Conservation (phyloP, 2,113 vertebrate genomes). For the Cariama cristata region DNA sequence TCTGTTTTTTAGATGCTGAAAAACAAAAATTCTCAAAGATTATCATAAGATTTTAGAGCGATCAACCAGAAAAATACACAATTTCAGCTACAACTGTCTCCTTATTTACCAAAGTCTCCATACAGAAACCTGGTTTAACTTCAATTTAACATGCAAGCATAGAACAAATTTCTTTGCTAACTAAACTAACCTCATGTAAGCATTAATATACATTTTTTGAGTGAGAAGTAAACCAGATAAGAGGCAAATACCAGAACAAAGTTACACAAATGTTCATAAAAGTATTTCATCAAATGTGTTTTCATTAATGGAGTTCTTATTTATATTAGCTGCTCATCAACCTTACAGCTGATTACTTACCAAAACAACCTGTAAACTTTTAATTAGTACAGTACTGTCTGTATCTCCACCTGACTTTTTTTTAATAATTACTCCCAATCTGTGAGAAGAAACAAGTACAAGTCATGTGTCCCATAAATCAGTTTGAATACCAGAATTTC, state of each 20-base stretch:
- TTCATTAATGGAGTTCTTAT: not conserved
- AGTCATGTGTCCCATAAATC: slow-evolving; percentile 28
- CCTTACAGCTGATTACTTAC: not conserved
- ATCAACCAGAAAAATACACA: not conserved
- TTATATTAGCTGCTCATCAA: not conserved
- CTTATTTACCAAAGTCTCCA: not conserved
- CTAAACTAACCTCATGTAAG: not conserved
- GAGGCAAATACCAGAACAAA: not conserved
- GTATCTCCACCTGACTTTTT: not conserved
- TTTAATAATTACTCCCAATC: slow-evolving; percentile 21
- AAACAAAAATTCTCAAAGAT: not conserved
- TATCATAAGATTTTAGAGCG: not conserved
- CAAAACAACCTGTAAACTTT: slow-evolving; percentile 7
- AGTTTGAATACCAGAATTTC: slow-evolving; percentile 25
- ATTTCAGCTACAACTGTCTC: not conserved
- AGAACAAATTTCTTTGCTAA: not conserved
- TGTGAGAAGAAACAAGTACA: not conserved
- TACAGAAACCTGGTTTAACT: not conserved
- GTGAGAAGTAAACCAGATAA: not conserved
- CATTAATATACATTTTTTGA: not conserved
- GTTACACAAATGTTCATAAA: not conserved
- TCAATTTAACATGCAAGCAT: not conserved
- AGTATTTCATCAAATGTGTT: not conserved
- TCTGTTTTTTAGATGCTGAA: not conserved
- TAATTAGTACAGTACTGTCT: slow-evolving; percentile 29